Conservation (phyloP, 2,888 invertebrate species). For the Nemotelus nigrinus region DNA sequence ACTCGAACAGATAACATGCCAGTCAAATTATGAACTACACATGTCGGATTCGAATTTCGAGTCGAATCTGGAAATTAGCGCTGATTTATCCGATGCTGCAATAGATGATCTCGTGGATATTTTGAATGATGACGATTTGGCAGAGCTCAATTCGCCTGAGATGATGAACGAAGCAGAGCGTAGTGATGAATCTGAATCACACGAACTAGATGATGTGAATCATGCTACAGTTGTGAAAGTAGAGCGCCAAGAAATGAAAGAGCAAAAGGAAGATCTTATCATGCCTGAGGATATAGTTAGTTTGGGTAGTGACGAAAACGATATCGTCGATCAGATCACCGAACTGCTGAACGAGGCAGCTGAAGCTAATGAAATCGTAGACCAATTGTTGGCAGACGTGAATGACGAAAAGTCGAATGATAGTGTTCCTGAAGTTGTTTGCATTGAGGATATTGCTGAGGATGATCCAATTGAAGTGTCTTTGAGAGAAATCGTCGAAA, state of each 20-base stretch:
- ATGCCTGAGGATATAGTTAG: conserved; percentile 24
- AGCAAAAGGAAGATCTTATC: too few relatives aligned
- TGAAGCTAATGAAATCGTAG: conserved; percentile 13
- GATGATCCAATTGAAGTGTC: background rate
- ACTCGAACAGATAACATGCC: conserved; percentile 34
- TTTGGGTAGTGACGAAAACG: conserved; percentile 12
- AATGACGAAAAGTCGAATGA: background rate
- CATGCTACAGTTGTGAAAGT: too few relatives aligned
- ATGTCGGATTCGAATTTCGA: background rate
- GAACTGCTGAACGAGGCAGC: conserved; percentile 26
- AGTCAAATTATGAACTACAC: conserved; percentile 12
- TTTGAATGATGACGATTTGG: conserved; percentile 34
- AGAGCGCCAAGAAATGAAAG: too few relatives aligned
- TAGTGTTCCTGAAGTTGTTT: background rate
- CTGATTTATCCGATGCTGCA: conserved; percentile 31
- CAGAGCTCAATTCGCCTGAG: background rate
- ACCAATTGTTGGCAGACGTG: background rate
- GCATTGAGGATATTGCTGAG: background rate
- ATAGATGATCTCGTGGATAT: conserved; percentile 40
- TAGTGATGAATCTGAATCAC: conserved; percentile 9
- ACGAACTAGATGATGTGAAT: background rate
- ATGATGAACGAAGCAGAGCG: conserved; percentile 3
- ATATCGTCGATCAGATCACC: conserved; percentile 35
- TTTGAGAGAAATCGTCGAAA: background rate
- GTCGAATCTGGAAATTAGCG: conserved; percentile 22